Conservation (phyloP, 1,140 invertebrate species). For the Lordiphosa collinella region DNA sequence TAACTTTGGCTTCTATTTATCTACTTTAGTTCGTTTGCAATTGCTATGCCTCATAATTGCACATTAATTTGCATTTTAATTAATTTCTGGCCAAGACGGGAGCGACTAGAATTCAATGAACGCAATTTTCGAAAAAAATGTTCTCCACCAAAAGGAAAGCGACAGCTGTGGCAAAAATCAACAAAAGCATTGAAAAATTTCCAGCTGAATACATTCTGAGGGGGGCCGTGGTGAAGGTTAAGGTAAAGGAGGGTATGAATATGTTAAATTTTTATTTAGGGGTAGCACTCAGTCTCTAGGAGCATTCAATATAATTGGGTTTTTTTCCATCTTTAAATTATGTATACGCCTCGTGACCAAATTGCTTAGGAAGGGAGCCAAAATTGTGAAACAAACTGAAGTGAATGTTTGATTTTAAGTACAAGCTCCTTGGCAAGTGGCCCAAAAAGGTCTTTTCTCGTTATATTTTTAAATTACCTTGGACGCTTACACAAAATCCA, state of each 20-base stretch:
- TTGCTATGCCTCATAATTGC: constrained; percentile 48
- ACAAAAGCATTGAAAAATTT: constrained; percentile 50
- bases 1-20: background rate
- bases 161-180: constrained; percentile 42
- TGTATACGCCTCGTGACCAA: constrained; percentile 58
- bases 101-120: constrained; percentile 34
- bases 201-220: constrained; percentile 48
- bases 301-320: constrained; percentile 73
- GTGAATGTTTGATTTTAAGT: constrained; percentile 57
- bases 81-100: constrained; percentile 41
- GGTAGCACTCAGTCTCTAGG: background rate
- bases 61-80: constrained; percentile 73
- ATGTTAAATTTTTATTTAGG: constrained; percentile 19
- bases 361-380: constrained; percentile 7
- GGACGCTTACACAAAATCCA: background rate
- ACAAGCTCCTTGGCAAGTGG: background rate
- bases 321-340: constrained; percentile 33
- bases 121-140: constrained; percentile 57
- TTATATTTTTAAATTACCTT: constrained; percentile 39
- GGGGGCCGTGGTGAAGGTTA: background rate
- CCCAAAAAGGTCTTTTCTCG: constrained; percentile 27
- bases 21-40: constrained; percentile 11
- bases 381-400: constrained; percentile 60
- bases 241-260: constrained; percentile 22
- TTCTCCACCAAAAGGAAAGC: constrained; percentile 1